Base-by-base conservation (phyloP, 2,888 invertebrate species). In the Phengaris alcon region DNA sequence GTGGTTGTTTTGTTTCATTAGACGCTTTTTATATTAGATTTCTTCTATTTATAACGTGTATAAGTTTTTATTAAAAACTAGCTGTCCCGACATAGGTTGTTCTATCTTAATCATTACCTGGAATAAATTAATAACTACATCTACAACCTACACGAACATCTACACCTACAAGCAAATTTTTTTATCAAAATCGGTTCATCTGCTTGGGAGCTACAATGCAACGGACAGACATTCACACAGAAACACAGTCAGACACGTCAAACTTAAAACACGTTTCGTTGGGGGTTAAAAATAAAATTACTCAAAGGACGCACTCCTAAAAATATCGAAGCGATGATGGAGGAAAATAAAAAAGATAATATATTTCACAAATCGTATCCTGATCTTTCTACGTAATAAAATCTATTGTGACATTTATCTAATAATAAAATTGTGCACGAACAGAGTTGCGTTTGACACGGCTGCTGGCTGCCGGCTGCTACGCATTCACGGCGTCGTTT, bases 331-430 rank as follows among this genome's bases (percentile, higher is more conserved):
- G 64, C 64, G 35, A 64, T 64, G 35, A 64, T 64, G 64, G 64
- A 64, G 7, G 35, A 44, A 64, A 64, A 64, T 64, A 5, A 64
- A 64, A 64, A 64, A 64, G 35, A 64, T 64, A 64, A 64, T 64
- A 64, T 35, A 64, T 64, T 64, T 64, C 35, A 44, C 64, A 64
- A 64, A 64, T 64, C 35, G 64, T 44, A 64, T 64, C 44, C 35
- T 44, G 64, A 64, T 64, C 64, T 64, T 44, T 64, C 10, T 44
- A 44, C 64, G 64, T 64, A 64, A 64, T 64, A 64, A 64, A 72
- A 54, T 72, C 54, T 72, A 54, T 72, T 52, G 54, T 72, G 72
- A 72, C 72, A 72, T 72, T 72, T 72, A 72, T 72, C 72, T 72
- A 72, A 72, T 72, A 72, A 72, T 70, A 70, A 70, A 72, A 72